Conservation (phyloP, 2,797 vertebrate genomes). For the Bradypus variegatus region DNA sequence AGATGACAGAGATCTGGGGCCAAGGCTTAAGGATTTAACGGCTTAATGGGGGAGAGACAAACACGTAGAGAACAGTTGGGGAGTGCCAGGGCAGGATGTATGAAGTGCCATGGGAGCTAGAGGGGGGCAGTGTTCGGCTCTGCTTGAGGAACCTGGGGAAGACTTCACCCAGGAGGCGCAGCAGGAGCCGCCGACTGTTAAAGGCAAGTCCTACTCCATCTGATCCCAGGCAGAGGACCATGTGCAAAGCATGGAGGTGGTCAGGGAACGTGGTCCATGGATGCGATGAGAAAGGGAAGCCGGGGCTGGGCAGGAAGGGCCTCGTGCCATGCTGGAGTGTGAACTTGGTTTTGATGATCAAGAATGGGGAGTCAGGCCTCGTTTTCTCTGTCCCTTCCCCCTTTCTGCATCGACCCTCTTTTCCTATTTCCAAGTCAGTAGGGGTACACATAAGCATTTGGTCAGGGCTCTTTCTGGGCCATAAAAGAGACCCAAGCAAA, state of each 20-base stretch:
- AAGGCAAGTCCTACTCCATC: background rate
- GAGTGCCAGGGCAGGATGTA: background rate
- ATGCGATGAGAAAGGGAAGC: background rate
- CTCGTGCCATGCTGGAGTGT: too few species aligned
- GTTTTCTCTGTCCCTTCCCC: background rate
- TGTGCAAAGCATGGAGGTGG: background rate
- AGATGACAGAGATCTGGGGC: conserved; percentile 6
- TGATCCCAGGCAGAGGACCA: background rate
- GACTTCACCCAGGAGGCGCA: background rate
- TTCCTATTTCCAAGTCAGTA: background rate
- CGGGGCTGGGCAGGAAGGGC: background rate
- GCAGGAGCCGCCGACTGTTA: background rate
- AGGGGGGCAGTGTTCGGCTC: background rate
- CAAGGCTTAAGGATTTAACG: background rate
- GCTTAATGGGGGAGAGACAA: background rate
- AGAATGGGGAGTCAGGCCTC: background rate
- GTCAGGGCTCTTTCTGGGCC: background rate
- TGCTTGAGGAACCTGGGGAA: background rate
- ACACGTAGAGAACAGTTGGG: background rate
- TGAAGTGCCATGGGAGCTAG: background rate
- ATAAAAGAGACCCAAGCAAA: background rate
- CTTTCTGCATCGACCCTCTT: background rate
- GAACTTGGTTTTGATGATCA: background rate
- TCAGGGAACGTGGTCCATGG: background rate
- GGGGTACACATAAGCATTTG: background rate